Base-by-base conservation (phyloP, 2,888 invertebrate species). In the Myopa testacea region DNA sequence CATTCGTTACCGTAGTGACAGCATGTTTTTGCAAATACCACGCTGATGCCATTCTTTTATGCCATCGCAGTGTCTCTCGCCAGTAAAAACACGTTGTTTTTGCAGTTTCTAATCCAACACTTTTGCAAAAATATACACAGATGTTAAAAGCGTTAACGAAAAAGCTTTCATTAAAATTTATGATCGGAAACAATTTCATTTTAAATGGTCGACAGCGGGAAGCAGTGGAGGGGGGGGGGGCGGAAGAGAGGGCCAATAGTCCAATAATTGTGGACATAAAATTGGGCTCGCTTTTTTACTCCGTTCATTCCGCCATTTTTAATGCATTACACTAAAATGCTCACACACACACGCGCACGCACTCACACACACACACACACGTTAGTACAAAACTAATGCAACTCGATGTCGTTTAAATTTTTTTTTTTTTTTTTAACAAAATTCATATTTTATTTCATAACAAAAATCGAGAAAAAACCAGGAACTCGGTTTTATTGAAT, bases 251-350 rank as follows among this genome's bases (percentile, higher is more conserved):
- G 10, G 7, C 6, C 7, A 45, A 45, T 8, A 45, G 7, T 34
- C 50, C 65, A 74, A 74, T 74, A 74, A 74, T 74, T 50, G 63
- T 63, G 63, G 50, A 10, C 63, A 74, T 74, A 65, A 74, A 74
- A 19, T 55, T 55, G 16, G 19, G 40, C 16, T 55, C n/a, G 40
- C 7, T 70, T 12, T 26, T 45, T 55, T 70, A 10, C 58, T 60
- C 34, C 65, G 26, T 71, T 55, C 52, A 37, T 16, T 6, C 52
- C 63, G 65, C 65, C 34, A 74, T 52, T 74, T 74, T 72, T 45
- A 45, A 40, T 73, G 73, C 68, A 75, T 67, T 45, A 58, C 68
- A 60, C 38, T n/a, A 19, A 68, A 68, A 76, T 58, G 45, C 26
- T 60, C 55, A 26, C 38, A 58, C 60, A 45, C n/a, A 58, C 50